phyloP scores from a whole-genome alignment of 2,797 vertebrate species.

The Bufotes viridis region DNA sequence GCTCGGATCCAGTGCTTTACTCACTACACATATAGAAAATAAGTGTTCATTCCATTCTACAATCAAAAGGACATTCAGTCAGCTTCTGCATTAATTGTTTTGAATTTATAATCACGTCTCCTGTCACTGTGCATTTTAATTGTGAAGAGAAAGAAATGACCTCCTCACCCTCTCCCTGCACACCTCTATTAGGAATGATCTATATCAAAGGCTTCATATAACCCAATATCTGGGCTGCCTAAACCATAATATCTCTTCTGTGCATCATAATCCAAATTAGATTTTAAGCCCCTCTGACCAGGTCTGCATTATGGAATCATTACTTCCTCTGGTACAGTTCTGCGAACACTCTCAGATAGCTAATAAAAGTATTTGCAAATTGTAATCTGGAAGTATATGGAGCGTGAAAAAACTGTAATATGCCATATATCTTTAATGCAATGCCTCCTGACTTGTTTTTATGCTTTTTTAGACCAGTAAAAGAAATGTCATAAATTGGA shows the following conservation, averaged over 20 bases:
- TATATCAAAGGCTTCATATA: not conserved
- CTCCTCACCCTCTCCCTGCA: conserved; percentile 32
- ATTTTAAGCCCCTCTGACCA: conserved; percentile 35
- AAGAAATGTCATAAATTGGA: not conserved
- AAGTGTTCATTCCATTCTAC: conserved; percentile 53
- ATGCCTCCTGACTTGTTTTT: not conserved
- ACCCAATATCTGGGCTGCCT: conserved; percentile 11
- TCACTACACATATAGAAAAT: conserved; percentile 45
- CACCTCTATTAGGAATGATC: conserved; percentile 17
- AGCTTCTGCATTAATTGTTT: conserved; percentile 44
- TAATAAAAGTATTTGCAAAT: conserved; percentile 25
- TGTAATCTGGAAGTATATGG: conserved; percentile 9
- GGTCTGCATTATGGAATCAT: conserved; percentile 21
- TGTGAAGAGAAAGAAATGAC: conserved; percentile 54
- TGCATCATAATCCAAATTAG: conserved; percentile 21
- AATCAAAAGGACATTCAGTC: conserved; percentile 57
- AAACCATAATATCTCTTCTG: conserved; percentile 14
- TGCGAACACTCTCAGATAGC: not conserved
- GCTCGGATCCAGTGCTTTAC: not conserved
- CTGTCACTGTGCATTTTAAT: conserved; percentile 61
- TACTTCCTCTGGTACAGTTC: not conserved
- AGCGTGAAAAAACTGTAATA: not conserved
- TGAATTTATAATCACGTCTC: conserved; percentile 57
- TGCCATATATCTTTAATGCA: not conserved
- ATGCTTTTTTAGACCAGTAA: not conserved